Conservation (phyloP, 2,113 vertebrate species). For the Pelvicachromis taeniatus region DNA sequence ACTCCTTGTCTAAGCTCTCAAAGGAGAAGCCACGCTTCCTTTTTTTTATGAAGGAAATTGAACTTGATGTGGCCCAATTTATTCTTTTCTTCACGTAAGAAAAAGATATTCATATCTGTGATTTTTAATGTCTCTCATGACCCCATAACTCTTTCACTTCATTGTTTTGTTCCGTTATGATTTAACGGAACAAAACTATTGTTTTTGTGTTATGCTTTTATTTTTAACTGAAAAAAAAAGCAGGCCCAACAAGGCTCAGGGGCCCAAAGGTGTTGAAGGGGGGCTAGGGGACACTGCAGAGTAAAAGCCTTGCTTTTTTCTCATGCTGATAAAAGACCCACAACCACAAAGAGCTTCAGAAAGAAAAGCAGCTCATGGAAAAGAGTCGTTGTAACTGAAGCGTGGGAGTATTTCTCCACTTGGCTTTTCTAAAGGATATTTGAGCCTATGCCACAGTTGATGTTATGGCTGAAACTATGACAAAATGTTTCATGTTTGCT, state of each 20-base stretch:
- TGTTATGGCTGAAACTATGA: neutral
- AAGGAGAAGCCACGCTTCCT: neutral
- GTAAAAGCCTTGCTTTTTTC: neutral
- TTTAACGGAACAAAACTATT: no score
- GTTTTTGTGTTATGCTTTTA: neutral
- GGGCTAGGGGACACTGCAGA: neutral
- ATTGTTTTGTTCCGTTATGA: neutral
- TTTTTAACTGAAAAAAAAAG: neutral
- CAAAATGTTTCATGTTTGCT: neutral
- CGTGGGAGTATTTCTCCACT: neutral
- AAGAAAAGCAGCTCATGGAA: neutral
- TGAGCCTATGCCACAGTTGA: neutral
- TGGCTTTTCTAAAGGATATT: neutral
- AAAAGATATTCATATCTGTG: neutral
- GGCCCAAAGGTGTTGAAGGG: neutral
- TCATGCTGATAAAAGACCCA: neutral
- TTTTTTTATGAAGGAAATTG: neutral
- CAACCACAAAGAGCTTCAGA: neutral
- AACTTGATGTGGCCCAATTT: neutral
- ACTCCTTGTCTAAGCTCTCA: neutral
- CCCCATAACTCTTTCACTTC: neutral
- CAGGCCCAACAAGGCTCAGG: neutral
- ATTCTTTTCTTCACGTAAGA: neutral
- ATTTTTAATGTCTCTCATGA: neutral
- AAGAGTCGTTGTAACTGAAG: neutral